Evolutionary conservation across 2,888 invertebrate species (phyloP), one percentile per base, ranked within the genome.

Genomic region (Acanthacorydalis orientalis): DNA sequence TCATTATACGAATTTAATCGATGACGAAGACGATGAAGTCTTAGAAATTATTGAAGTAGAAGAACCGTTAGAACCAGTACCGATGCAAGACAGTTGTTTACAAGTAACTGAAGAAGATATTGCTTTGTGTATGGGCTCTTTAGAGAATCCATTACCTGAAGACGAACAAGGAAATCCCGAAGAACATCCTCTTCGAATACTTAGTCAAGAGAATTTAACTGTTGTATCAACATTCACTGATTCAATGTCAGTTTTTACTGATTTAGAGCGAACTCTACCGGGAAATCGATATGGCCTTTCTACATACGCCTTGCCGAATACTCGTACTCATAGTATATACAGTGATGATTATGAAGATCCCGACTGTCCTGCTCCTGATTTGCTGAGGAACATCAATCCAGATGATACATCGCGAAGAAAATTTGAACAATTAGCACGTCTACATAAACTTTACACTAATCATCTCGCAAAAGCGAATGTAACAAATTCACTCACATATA

Each of bases 21-120:
- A 55, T 47, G 72, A 71, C 43, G 72, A 75, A 56, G 80, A 81
- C 54, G 81, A 83, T 58, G 81, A 82, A 62, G 78, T 84, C 52
- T 65, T 84, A 58, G 85, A 86, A 68, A 83, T 85, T 52, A 78
- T 84, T 54, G 85, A 86, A 67, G 77, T 84, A 8, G 83, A 83
- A 59, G 84, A 86, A 62, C 80, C 78, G 1, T 72, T 81, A 54
- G 86, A 87, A 63, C 84, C 83, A 10, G 88, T 88, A 14, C 87
- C 87, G 43, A 88, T 81, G 72, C 84, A 84, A 64, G 91, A 87
- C 63, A 81, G 78, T 50, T 90, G 89, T 56, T 71, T 90, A 47
- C 91, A 91, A 71, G 89, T 89, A 46, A 91, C 89, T 7, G 91
- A 92, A 68, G 91, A 91, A 67, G 91, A 92, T 60, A 91, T 92